These are phyloP conservation scores for Passer domesticus DNA, from an alignment of 2,113 vertebrate genomes.

Conservation along the genomic window DNA sequence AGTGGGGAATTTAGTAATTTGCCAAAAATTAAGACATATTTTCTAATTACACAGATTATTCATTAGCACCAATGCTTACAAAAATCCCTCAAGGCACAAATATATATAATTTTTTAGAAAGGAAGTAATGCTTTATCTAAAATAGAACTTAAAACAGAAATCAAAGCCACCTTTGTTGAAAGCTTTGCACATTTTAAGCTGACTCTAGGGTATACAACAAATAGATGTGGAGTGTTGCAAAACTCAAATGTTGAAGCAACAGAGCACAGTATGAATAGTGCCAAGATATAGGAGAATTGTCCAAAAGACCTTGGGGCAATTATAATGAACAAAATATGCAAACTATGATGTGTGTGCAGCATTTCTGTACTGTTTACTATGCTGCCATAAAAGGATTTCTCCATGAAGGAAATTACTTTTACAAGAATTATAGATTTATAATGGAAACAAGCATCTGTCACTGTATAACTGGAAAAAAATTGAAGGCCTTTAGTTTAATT, in stretches of 20 bases:
- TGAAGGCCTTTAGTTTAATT: background rate
- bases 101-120: background rate
- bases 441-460: background rate
- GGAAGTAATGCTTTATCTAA: constrained; percentile 21
- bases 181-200: background rate
- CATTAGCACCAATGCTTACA: background rate
- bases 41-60: constrained; percentile 32
- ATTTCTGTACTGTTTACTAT: constrained; percentile 4
- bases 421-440: background rate
- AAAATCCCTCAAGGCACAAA: background rate
- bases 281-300: background rate
- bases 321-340: constrained; percentile 11
- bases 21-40: constrained; percentile 15
- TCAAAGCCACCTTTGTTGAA: background rate
- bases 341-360: background rate
- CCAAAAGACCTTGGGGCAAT: constrained; percentile 19
- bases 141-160: constrained; percentile 27
- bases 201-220: background rate
- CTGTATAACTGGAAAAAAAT: background rate
- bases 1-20: constrained; percentile 32
- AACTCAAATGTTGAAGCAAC: background rate
- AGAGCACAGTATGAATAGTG: background rate
- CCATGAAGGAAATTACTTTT: background rate
- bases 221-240: background rate
- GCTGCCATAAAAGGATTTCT: background rate